Base-by-base conservation (phyloP, 1,140 invertebrate genomes). In the Lordiphosa collinella region DNA sequence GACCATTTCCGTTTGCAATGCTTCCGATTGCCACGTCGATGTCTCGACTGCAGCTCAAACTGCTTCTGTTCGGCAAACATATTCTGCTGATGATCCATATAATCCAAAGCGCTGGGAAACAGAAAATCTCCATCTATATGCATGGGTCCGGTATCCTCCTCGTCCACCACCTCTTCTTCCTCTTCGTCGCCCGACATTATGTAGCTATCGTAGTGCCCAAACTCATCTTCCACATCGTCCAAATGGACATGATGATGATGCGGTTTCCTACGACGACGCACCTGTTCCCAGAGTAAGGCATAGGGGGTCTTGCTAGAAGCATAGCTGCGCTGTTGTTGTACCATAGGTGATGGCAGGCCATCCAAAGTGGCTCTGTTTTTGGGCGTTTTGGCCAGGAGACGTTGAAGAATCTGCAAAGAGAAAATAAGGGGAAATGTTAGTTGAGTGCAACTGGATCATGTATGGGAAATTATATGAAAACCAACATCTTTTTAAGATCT, bases 1-100 rank as follows among this genome's bases (percentile, higher is more conserved):
- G 70, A 61, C 86, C 86, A 88, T 88, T 88, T 88, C 60, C 86
- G 63, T 13, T 80, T 85, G 48, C 71, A 80, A 62, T 76, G 82
- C 44, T 88, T 88, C 4, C 80, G 65, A n/a, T 70, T 79, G 2
- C 57, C 60, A n/a, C 71, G 79, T 4, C 79, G 63, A n/a, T 59
- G 75, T 2, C 58, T 61, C 37, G 54, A 47, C 32, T 72, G 76
- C 61, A 86, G 13, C 25, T 76, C 82, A 18, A 76, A 87, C 9
- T 82, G 76, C 36, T 84, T 86, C 50, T 85, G 74, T 16, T 82
- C 62, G 14, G 75, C 61, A 18, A 62, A 80, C 34, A 76, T 67
- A 14, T 64, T 54, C 11, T 46, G 53, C 56, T 59, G 68, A 34
- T 66, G 63, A 5, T 85, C 73, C 51, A 84, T 78, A 14, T 65